phyloP scores from a whole-genome alignment of 2,888 invertebrate species.

The Apotomis capreana region DNA sequence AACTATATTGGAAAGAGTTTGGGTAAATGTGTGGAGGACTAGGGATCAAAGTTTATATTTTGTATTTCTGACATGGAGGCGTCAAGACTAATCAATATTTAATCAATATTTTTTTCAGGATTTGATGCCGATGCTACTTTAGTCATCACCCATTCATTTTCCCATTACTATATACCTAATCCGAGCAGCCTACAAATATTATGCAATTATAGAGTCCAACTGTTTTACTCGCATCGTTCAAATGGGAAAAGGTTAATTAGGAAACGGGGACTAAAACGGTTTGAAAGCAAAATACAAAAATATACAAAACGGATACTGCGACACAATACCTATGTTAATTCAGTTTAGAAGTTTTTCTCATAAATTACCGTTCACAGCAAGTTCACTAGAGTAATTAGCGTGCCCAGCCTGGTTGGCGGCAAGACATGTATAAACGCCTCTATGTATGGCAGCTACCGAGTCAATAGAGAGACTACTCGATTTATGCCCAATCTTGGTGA shows the following conservation, averaged over 20 bases:
- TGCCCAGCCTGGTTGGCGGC: constrained; percentile 87
- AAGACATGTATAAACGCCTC: constrained; percentile 89
- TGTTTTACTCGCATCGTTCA: constrained; percentile 86
- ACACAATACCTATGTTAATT: constrained; percentile 8
- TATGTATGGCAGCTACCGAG: constrained; percentile 88
- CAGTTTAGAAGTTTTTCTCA: not conserved
- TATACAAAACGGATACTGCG: not conserved
- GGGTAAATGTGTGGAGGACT: not conserved
- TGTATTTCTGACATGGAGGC: too few relatives aligned
- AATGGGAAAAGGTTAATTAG: constrained; percentile 86
- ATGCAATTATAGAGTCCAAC: constrained; percentile 63
- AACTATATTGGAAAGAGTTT: constrained; percentile 20
- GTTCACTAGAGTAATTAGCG: constrained; percentile 85
- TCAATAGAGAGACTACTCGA: constrained; percentile 89
- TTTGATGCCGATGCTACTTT: too few relatives aligned
- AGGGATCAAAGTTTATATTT: not conserved
- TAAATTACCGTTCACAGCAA: constrained; percentile 88
- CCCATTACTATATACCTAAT: too few relatives aligned
- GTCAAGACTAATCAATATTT: too few relatives aligned
- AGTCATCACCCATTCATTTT: too few relatives aligned
- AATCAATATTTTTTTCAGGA: too few relatives aligned
- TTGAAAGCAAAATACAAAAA: constrained; percentile 12
- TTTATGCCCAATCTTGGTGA: constrained; percentile 84
- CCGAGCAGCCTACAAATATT: too few relatives aligned
- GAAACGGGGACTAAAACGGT: constrained; percentile 56